Evolutionary conservation across 2,113 vertebrate species (phyloP), one percentile per base, ranked within the genome.

Genomic region (Brienomyrus brachyistius): DNA sequence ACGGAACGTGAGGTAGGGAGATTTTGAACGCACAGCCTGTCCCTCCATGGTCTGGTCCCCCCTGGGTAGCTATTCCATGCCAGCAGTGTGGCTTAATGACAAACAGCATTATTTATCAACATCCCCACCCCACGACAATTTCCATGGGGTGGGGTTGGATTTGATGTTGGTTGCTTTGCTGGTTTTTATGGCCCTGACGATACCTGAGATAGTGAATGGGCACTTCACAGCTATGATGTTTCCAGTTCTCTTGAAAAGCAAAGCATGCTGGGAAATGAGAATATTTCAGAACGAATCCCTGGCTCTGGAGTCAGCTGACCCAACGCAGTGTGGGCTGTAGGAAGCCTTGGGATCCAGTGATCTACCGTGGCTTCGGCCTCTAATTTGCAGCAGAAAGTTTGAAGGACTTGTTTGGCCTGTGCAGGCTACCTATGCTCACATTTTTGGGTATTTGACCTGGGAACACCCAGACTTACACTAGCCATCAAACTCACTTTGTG

Each of bases 91-190:
- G 93, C 94, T 94, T 94, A 94, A 94, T 95, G 96, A 95, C 95
- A 96, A 95, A 95, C 94, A 93, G 94, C 92, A 92, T 90, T 94
- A 94, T 95, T 95, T 96, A 95, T 94, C 93, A 93, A 94, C 94
- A 95, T 94, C 48, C 50, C 85, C 13, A n/a, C 48, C 23, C 48
- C 94, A 35, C 27, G 93, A 82, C 77, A 82, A 23, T 23, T 45
- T 23, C 77, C 77, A 35, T 31, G 48, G n/a, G 50, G 45, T 89
- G 93, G 91, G 95, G 92, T 90, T 92, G 95, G 94, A 93, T 94
- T 94, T 93, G 48, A 27, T 50, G n/a, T 48, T 21, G 92, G 92
- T 93, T 91, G 88, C 74, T 43, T 43, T 43, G 74, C 74, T 80
- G 93, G 92, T 40, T 92, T 91, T 93, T 93, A 92, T 95, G 91